Base-by-base conservation (phyloP, 2,888 invertebrate species). In the Lasioglossum leucozonium region DNA sequence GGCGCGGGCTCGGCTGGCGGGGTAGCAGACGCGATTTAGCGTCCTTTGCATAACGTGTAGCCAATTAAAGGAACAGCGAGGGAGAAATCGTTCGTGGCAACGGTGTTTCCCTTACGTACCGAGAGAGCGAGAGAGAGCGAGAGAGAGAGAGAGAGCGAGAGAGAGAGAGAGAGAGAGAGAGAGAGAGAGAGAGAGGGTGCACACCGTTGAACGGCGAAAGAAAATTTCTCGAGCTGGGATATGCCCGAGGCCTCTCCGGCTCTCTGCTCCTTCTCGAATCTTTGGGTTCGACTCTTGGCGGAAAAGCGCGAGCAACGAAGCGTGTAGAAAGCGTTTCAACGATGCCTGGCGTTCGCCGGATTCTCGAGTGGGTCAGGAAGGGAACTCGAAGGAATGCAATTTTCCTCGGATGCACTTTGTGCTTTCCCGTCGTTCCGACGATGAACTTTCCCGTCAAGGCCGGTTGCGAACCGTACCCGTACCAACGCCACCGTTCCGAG, bases 341-440 rank as follows among this genome's bases (percentile, higher is more conserved):
- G 85, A 91, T 90, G 88, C 88, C 86, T 82, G 88, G 86, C 85
- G 88, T 89, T 88, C 88, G 77, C 77, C 80, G 78, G 89, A 88
- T 88, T 89, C 86, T 84, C 83, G 85, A 89, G 85, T 84, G 86
- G 87, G 85, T 83, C 87, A 85, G 85, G 81, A 82, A 86, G 87
- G 84, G 87, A 91, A 87, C 86, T 83, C 81, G 83, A 76, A 88
- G 91, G 90, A 92, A 92, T 92, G 90, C 90, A 91, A 90, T 92
- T 92, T 92, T 90, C 81, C 82, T 76, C 79, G 84, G 85, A 84
- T 88, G 86, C 86, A 84, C 87, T 92, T 89, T 89, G 90, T 91
- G 84, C 86, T 77, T 79, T 77, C 30, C 71, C 88, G 81, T 75
- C 89, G 84, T 81, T 81, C 69, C 82, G 69, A 78, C 79, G 88